phyloP scores from a whole-genome alignment of 2,797 vertebrate genomes.

The Syngnathus acus region DNA sequence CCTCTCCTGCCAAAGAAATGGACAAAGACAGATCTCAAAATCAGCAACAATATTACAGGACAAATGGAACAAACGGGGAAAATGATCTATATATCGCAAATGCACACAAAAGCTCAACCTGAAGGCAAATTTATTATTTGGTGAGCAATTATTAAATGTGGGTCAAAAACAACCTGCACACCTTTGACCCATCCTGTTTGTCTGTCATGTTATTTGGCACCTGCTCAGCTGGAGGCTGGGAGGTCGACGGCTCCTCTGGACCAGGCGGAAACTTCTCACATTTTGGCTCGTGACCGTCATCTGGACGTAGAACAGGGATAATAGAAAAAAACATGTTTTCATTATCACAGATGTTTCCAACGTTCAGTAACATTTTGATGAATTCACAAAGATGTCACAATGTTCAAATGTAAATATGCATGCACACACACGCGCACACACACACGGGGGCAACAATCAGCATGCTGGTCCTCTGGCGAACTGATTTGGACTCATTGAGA shows the following conservation, averaged over 20 bases:
- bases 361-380: neutral
- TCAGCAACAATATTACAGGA: no score
- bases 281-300: conserved; percentile 12
- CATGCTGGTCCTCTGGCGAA: conserved; percentile 26
- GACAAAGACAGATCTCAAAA: no score
- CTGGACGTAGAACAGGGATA: conserved; percentile 19
- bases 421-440: no score
- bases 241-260: conserved; percentile 47
- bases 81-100: no score
- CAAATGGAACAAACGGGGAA: no score
- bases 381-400: neutral
- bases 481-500: conserved; percentile 35
- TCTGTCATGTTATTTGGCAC: conserved; percentile 8
- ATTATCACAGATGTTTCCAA: neutral
- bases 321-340: neutral
- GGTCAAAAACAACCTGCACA: conserved; percentile 4
- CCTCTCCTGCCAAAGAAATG: no score
- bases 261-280: conserved; percentile 15
- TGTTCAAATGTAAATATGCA: no score
- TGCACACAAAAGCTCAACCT: conserved; percentile 17
- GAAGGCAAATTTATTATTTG: neutral
- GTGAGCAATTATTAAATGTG: neutral
- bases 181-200: conserved; percentile 28
- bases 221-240: conserved; percentile 34
- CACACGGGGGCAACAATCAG: neutral